Conservation (phyloP, 2,797 vertebrate species). For the Oceanodroma leucorhoa region DNA sequence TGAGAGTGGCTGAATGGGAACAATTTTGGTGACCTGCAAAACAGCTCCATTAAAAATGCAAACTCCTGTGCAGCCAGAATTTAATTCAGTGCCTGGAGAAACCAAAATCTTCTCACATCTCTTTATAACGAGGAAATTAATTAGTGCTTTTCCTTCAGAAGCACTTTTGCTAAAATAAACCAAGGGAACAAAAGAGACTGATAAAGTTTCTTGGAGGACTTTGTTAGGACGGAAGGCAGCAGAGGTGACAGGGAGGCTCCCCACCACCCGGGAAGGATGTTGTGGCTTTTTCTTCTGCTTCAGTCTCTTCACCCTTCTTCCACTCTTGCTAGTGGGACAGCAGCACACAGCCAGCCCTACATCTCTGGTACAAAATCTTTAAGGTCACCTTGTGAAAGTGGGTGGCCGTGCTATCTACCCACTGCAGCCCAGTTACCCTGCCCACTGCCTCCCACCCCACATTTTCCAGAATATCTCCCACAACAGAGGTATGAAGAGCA, state of each 20-base stretch:
- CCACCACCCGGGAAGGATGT: not conserved
- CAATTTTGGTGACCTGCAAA: slow-evolving; percentile 55
- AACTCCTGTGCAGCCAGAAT: not conserved
- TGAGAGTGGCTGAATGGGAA: slow-evolving; percentile 39
- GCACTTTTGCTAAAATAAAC: not conserved
- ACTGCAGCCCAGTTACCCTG: not conserved
- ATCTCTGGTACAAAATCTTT: not conserved
- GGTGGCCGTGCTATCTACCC: not conserved
- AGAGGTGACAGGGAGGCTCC: not conserved
- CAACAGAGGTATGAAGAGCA: not conserved
- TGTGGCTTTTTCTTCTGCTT: not conserved
- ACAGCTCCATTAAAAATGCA: slow-evolving; percentile 18
- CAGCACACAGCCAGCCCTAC: fast-evolving
- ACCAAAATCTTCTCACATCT: not conserved
- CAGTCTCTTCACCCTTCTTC: not conserved
- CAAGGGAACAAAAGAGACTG: not conserved
- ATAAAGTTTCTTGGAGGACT: not conserved
- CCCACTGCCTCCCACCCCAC: not conserved
- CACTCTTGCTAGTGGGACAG: not conserved
- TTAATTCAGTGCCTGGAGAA: slow-evolving; percentile 11
- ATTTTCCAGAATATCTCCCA: not conserved
- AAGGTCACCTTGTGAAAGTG: not conserved
- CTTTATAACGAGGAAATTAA: not conserved
- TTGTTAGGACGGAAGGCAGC: not conserved
- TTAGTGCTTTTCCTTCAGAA: not conserved